These are phyloP conservation scores for Merops nubicus DNA, from an alignment of 2,113 vertebrate genomes.

Conservation along the genomic window DNA sequence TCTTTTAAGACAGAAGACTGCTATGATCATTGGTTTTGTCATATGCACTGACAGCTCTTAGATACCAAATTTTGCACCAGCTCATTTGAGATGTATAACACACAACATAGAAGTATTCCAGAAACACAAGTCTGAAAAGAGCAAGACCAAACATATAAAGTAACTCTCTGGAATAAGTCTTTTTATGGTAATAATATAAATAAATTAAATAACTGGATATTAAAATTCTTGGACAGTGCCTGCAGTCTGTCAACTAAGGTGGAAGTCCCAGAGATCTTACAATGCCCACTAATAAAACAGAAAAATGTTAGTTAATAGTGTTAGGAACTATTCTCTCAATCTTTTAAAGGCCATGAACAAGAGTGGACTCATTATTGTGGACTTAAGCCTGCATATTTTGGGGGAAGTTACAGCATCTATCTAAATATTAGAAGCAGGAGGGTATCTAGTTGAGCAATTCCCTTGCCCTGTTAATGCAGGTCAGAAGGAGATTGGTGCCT, in stretches of 20 bases:
- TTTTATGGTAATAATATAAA: neutral
- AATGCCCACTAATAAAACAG: neutral
- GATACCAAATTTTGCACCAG: neutral
- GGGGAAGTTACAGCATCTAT: neutral
- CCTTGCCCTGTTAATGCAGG: neutral
- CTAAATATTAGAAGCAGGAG: neutral
- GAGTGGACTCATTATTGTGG: neutral
- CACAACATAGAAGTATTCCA: neutral
- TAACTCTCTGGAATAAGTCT: neutral
- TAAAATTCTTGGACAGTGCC: neutral
- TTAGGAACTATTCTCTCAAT: neutral
- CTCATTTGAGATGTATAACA: neutral
- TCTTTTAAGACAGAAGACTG: neutral
- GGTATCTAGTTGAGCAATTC: neutral
- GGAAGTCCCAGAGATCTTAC: neutral
- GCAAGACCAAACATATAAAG: neutral
- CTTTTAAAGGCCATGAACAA: neutral
- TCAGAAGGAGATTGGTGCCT: neutral
- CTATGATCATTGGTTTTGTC: neutral
- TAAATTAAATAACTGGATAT: neutral
- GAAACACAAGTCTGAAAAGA: neutral
- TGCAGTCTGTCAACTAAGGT: neutral
- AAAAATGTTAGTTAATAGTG: neutral
- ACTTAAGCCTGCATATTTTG: neutral
- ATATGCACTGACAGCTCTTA: rapidly evolving